Evolutionary conservation across 2,113 vertebrate genomes (phyloP), one percentile per base, ranked within the genome.

Genomic region (Triplophysa rosa): DNA sequence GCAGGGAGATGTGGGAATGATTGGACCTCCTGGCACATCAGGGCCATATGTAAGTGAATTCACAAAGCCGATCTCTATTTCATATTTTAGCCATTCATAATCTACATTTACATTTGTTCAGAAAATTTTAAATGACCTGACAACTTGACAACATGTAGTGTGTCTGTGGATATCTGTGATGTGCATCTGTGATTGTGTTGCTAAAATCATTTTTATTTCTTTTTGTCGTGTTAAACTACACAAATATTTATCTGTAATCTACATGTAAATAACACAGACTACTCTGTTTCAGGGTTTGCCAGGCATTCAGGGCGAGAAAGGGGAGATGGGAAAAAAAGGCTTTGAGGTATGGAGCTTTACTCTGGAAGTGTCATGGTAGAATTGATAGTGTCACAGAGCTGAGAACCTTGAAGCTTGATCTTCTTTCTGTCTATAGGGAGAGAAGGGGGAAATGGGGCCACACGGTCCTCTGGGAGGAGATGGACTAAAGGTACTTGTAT

Each of bases 31-130:
- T 17, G 94, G 94, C 0, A 86, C 89, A 26, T 91, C 85, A 24
- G 94, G 94, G 40, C 76, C 61, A 61, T 90, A 91, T 0, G 94
- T 95, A 83, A 91, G 93, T 91, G 1, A 79, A 74, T 29, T 33
- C 29, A 84, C 54, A 54, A 13, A 71, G 11, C 40, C 16, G 54
- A 21, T 58, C 6, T 54, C 58, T 29, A 0, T 33, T 0, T 49
- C 59, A 0, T 23, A 0, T 24, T 78, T 72, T 80, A 37, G 33
- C 1, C 45, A 72, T 61, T 40, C 3, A 73, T 26, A 49, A 49
- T 4, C 47, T 49, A 49, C 47, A 49, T 49, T 49, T 49, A 49
- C 47, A 49, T 49, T 49, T 49, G 10, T 14, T 49, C 11, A 12
- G 14, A 14, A 49, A 49, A 13, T 13, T 2, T 49, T 49, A 14